Evolutionary conservation across 2,797 vertebrate genomes (phyloP).

Genomic region (Pteronotus mesoamericanus): DNA sequence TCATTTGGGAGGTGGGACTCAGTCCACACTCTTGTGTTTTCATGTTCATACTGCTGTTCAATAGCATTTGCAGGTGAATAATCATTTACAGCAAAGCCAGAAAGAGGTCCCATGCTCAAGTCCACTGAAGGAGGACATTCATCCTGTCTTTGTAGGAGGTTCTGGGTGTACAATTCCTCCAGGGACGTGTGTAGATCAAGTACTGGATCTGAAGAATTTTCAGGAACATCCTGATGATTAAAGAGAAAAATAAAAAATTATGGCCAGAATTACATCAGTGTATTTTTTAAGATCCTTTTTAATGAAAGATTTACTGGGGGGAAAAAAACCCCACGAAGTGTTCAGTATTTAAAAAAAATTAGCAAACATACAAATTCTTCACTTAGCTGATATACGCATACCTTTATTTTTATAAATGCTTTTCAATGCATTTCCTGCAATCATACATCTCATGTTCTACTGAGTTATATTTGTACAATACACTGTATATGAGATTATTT

Average conservation of each 20-base stretch:
- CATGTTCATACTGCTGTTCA: constrained; percentile 69
- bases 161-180: constrained; percentile 73
- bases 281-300: constrained; percentile 6
- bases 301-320: not conserved
- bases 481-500: not conserved
- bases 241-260: not conserved
- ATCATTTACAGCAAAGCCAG: constrained; percentile 61
- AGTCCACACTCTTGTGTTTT: constrained; percentile 59
- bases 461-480: not conserved
- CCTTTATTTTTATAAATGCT: constrained; percentile 28
- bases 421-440: not conserved
- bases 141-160: constrained; percentile 61
- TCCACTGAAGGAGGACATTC: constrained; percentile 48
- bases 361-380: constrained; percentile 1
- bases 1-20: constrained; percentile 66
- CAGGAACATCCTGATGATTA: constrained; percentile 77
- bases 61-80: constrained; percentile 43
- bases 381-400: not conserved
- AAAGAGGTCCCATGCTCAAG: constrained; percentile 26
- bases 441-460: not conserved
- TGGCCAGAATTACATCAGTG: not conserved
- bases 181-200: constrained; percentile 75
- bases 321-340: constrained; percentile 56
- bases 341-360: constrained; percentile 76
- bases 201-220: constrained; percentile 79